Base-by-base conservation (phyloP, 2,888 invertebrate species). In the Heliconius hortense region DNA sequence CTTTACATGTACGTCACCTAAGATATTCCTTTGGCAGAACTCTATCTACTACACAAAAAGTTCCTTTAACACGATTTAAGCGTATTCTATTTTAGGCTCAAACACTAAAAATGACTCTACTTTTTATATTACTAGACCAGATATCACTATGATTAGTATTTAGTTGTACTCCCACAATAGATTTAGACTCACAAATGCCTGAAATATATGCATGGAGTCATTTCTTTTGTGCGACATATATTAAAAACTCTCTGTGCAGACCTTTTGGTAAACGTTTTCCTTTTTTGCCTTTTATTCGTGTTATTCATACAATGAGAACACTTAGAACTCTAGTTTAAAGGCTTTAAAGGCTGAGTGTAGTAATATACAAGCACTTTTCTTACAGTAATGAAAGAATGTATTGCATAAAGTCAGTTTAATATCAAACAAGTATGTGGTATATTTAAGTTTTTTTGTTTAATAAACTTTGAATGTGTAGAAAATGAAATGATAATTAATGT, bases 161-260 rank as follows among this genome's bases (percentile, higher is more conserved):
- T 62, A 60, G 71, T 67, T 63, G 48, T 60, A 67, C 24, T 26
- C 18, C 53, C 48, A 76, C 76, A 76, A 76, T 76, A 64, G 73
- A 43, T 73, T 76, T 76, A 76, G 73, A 70, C 64, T 66, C 39
- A 53, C 60, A 68, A 74, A 69, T 68, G 68, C 48, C 60, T 56
- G 69, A 70, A 70, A 74, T 70, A 56, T 35, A 74, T 62, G 69
- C 73, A 73, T 67, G 73, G 48, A 70, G 35, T n/a, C 74, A 77
- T 77, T 76, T 60, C 74, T 79, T 78, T 74, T 75, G 73, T 77
- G 73, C 72, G 78, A 78, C 79, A 79, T 78, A 79, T 79, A 79
- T 79, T 79, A 79, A 79, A 79, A 74, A 66, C 72, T 35, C 74
- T 78, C 76, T 79, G 79, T 76, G 72, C 28, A 60, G 66, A 75